Base-by-base conservation (phyloP, 2,113 vertebrate species). In the Ctenodactylus gundi region DNA sequence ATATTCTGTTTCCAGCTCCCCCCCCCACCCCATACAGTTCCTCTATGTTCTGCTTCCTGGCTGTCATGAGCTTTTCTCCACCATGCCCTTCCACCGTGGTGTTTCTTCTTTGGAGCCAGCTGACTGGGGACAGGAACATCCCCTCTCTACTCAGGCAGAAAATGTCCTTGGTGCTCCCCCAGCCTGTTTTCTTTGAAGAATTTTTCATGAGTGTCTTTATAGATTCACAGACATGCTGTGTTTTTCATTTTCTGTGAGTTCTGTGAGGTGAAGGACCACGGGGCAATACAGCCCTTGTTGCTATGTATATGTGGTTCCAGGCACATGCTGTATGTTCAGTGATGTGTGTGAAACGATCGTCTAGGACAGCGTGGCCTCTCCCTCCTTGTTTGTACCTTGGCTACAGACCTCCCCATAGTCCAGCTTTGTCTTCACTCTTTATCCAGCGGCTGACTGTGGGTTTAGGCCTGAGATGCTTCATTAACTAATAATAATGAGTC, bases 401-500 rank as follows among this genome's bases (percentile, higher is more conserved):
- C 62, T 27, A 15, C 21, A 72, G 39, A 44, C 78, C 18, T 91
- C 57, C n/a, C 67, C 60, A 46, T 88, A 95, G 96, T 96, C 73
- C 44, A 51, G 95, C 91, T 85, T 93, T 91, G 46, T 85, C 95
- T 60, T 77, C 95, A 83, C 96, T 95, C 94, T 97, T 96, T 94
- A 94, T 97, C 83, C 0, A 58, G 93, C 76, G 31, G 72, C 96
- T 92, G 96, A 97, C 95, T 96, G 96, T 90, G 97, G 88, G 94
- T 95, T 98, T 98, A 98, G 97, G 97, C 94, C 96, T 97, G 96
- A 96, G 97, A 98, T 97, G 98, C 97, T 98, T 98, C 98, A 98
- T 98, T 98, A 98, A 98, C 96, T 97, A 96, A 98, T 98, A 98
- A 98, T 98, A 98, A 98, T 98, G 98, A 98, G 94, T 98, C 98